phyloP scores from a whole-genome alignment of 1,140 invertebrate species.

The Ooceraea biroi region DNA sequence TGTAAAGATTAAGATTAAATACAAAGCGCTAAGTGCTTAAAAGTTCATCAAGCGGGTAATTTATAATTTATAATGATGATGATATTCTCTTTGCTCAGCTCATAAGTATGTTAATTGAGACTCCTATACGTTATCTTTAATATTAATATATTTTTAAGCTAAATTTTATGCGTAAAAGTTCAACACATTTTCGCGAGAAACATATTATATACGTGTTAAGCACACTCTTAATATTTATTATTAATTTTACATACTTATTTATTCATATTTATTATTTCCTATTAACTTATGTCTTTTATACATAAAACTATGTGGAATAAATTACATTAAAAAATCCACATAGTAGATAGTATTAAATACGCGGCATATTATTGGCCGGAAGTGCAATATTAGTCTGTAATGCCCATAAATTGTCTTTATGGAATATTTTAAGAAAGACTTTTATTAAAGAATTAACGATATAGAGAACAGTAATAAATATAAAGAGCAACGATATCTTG shows the following conservation, averaged over 20 bases:
- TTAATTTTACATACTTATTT: constrained; percentile 9
- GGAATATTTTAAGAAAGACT: too few relatives aligned
- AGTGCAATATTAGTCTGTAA: constrained; percentile 77
- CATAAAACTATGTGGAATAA: not conserved
- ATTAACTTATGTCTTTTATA: not conserved
- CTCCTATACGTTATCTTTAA: constrained; percentile 14
- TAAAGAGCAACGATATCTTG: constrained; percentile 73
- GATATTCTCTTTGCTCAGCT: constrained; percentile 24
- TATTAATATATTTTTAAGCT: constrained; percentile 33
- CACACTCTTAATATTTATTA: constrained; percentile 1
- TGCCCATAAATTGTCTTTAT: constrained; percentile 11
- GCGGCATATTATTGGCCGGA: constrained; percentile 69
- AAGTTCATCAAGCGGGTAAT: constrained; percentile 80
- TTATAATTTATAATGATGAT: constrained; percentile 7
- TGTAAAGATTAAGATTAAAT: constrained; percentile 42
- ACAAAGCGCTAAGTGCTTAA: constrained; percentile 48
- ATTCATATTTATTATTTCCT: constrained; percentile 43
- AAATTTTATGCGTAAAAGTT: not conserved
- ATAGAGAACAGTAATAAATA: not conserved
- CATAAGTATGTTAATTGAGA: constrained; percentile 6
- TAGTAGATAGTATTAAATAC: not conserved
- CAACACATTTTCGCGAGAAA: not conserved
- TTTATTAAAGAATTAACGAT: not conserved
- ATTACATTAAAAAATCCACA: too few relatives aligned
- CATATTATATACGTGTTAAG: not conserved